Evolutionary conservation across 1,140 invertebrate species (phyloP).

Genomic region (Andrena cerasifolii): DNA sequence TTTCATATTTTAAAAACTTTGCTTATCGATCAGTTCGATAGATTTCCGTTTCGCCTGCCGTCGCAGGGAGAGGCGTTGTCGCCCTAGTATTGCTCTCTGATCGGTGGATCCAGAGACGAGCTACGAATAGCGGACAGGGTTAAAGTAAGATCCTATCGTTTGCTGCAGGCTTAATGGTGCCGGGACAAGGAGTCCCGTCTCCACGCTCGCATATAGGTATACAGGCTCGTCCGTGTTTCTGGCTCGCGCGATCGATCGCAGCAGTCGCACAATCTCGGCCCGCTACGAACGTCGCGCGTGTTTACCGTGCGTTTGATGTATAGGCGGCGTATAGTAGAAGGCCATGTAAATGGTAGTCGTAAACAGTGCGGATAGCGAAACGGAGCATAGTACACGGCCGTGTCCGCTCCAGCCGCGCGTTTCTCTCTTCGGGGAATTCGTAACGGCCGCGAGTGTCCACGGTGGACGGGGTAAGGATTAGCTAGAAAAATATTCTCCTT

Average conservation of each 20-base stretch:
- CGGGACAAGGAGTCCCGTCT: slow-evolving; percentile 35
- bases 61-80: background rate
- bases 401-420: background rate
- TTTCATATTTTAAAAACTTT: slow-evolving; percentile 53
- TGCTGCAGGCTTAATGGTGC: slow-evolving; percentile 23
- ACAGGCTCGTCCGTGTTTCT: slow-evolving; percentile 42
- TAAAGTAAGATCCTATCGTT: background rate
- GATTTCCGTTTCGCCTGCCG: slow-evolving; percentile 31
- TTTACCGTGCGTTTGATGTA: slow-evolving; percentile 46
- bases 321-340: slow-evolving; percentile 16
- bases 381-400: background rate
- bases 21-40: slow-evolving; percentile 45
- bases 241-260: slow-evolving; percentile 49
- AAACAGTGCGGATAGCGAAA: slow-evolving; percentile 29
- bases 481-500: slow-evolving; percentile 1
- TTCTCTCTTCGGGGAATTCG: background rate
- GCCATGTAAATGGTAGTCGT: slow-evolving; percentile 7
- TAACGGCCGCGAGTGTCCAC: background rate
- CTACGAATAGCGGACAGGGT: background rate
- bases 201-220: slow-evolving; percentile 40
- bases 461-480: background rate
- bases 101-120: background rate
- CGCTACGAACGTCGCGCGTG: slow-evolving; percentile 38
- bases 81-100: background rate
- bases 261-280: slow-evolving; percentile 56